These are phyloP conservation scores for Hylaea fasciaria DNA, from an alignment of 2,888 invertebrate genomes.

Conservation along the genomic window DNA sequence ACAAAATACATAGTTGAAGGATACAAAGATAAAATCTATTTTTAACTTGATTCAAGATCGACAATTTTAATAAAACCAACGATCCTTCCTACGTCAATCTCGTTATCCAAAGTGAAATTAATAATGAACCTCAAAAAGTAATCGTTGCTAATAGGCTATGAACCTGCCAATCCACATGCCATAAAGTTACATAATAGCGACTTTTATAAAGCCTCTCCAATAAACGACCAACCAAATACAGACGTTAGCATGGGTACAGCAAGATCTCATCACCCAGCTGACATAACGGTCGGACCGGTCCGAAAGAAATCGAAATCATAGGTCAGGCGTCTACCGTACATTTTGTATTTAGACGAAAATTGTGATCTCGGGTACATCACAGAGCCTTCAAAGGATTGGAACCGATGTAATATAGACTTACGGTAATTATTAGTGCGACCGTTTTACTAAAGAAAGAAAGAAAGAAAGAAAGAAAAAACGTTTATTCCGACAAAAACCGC, in stretches of 20 bases:
- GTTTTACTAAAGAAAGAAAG: no score
- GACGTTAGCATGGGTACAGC: conserved; percentile 8
- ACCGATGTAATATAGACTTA: no score
- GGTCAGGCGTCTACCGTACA: conserved; percentile 12
- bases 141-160: no score
- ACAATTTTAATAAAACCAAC: no score
- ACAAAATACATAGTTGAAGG: no score
- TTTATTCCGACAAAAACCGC: no score
- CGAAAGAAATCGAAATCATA: conserved; percentile 26
- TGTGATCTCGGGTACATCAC: conserved; percentile 3
- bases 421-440: no score
- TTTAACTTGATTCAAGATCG: not conserved
- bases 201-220: not conserved
- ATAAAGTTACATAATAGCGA: conserved; percentile 7
- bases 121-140: no score
- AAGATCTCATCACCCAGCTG: conserved; percentile 5
- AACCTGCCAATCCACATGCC: not conserved
- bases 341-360: conserved; percentile 4
- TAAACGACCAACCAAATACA: not conserved
- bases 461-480: no score
- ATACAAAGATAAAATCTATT: not conserved
- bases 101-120: no score
- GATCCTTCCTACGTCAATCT: no score
- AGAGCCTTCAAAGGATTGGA: not conserved
- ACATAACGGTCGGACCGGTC: conserved; percentile 23